Base-by-base conservation (phyloP, 1,140 invertebrate genomes). In the Pseudomyrmex cubaensis region DNA sequence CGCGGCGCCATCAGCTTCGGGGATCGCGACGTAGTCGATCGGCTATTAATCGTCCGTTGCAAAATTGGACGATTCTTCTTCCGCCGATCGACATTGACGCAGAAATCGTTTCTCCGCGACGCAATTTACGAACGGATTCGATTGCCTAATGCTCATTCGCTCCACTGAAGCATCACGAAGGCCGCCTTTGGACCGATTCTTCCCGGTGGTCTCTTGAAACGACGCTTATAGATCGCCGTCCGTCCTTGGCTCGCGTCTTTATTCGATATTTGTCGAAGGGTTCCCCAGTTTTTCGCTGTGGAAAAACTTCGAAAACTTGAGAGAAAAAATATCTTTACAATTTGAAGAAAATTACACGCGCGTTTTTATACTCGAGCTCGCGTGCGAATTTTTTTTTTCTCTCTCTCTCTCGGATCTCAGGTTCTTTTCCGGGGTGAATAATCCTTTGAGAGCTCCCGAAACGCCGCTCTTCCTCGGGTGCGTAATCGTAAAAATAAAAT, bases 401-500 rank as follows among this genome's bases (percentile, higher is more conserved):
- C 10, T 63, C 5, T n/a, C 3, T 62, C 10, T 63, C 5, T n/a
- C 3, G 48, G 72, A 57, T 62, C 44, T 63, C 35, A 1, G 46
- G 17, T 62, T 63, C 57, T 75, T 50, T 52, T 64, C 70, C 46
- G 22, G 15, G 22, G 22, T 10, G 15, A 75, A 75, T 25, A 50
- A 5, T 17, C 22, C 52, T 50, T 64, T 15, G 44, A 25, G 9
- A 46, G 1, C 13, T 48, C 22, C 20, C 10, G 12, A 61, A 66
- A 57, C 17, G n/a, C 46, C 9, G 2, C 13, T 67, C 48, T 20
- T 64, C 46, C 78, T 25, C 15, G 3, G 17, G 46, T 48, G 15
- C 3, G 74, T 90, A 89, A 90, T 91, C 87, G 89, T 87, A 89
- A 86, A 91, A 91, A 89, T 76, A 91, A 90, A 90, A 91, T 92